A percentile compares a stretch with the other conserved stretches of the same genome.
These are phyloP conservation scores for Calameuta idolon DNA, from an alignment of 2,888 invertebrate species.

Conservation along the genomic window DNA sequence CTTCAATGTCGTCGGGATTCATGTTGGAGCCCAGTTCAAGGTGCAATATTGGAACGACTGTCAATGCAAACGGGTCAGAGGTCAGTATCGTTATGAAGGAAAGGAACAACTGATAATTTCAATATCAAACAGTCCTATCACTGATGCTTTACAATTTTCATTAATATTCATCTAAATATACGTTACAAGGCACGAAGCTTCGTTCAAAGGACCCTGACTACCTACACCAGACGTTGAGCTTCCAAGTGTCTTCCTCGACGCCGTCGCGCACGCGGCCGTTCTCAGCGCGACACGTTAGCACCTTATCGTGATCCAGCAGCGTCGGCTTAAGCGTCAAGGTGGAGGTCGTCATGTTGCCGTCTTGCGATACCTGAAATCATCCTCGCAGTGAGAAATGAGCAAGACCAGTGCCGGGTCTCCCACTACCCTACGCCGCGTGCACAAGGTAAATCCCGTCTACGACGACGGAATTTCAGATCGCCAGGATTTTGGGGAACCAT, in stretches of 20 bases:
- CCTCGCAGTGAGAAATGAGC: not conserved
- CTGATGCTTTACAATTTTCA: not conserved
- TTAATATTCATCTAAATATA: not conserved
- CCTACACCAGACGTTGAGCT: constrained; percentile 86
- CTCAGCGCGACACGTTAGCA: constrained; percentile 83
- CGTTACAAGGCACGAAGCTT: not conserved
- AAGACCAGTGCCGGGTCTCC: not conserved
- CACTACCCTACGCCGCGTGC: not conserved
- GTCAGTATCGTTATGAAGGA: not conserved
- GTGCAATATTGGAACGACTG: constrained; percentile 79
- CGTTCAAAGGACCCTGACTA: not conserved
- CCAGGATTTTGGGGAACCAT: not conserved
- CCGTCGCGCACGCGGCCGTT: constrained; percentile 81
- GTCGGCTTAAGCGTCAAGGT: constrained; percentile 80
- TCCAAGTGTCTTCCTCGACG: constrained; percentile 82
- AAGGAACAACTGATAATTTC: not conserved
- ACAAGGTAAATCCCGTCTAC: not conserved
- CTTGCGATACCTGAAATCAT: constrained; percentile 77
- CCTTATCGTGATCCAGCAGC: constrained; percentile 82
- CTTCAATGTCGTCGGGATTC: constrained; percentile 83
- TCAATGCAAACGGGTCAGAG: constrained; percentile 38
- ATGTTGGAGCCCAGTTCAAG: constrained; percentile 80
- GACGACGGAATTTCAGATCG: not conserved
- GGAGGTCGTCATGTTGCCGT: constrained; percentile 86
- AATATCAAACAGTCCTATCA: not conserved